These are phyloP conservation scores for Hofmannophila pseudospretella DNA, from an alignment of 2,888 invertebrate species.

Conservation along the genomic window DNA sequence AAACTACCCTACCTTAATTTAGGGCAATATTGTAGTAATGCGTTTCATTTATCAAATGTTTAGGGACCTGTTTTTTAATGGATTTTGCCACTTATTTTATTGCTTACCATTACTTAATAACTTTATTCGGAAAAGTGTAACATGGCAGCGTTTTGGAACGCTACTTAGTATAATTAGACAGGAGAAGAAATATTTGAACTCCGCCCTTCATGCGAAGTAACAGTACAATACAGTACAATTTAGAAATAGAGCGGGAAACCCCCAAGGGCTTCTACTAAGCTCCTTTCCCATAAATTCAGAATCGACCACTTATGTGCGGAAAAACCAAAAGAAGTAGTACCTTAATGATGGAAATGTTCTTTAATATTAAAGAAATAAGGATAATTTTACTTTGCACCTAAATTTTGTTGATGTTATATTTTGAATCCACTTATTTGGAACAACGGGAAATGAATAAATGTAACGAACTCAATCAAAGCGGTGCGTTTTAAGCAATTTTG, in stretches of 20 bases:
- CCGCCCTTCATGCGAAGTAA: conserved; percentile 35
- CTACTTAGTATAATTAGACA: conserved; percentile 43
- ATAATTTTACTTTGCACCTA: conserved; percentile 16
- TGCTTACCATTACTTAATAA: conserved; percentile 56
- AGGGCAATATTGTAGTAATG: conserved; percentile 49
- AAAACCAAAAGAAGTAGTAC: conserved; percentile 30
- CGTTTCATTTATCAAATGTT: conserved; percentile 59
- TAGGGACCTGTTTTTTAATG: conserved; percentile 38
- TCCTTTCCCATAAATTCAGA: conserved; percentile 55
- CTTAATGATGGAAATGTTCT: conserved; percentile 23
- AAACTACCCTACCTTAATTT: conserved; percentile 56
- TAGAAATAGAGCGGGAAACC: conserved; percentile 51
- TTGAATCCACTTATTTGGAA: conserved; percentile 30
- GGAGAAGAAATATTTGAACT: conserved; percentile 38
- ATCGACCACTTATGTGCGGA: conserved; percentile 51
- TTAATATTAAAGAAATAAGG: conserved; percentile 22
- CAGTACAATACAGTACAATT: conserved; percentile 49
- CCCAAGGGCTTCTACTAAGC: conserved; percentile 49
- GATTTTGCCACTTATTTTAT: conserved; percentile 52
- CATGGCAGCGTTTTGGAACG: conserved; percentile 15
- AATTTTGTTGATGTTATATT: conserved; percentile 15
- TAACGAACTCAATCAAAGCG: conserved; percentile 41
- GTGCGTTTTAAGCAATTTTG: conserved; percentile 27
- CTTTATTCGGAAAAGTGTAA: conserved; percentile 34
- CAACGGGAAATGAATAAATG: conserved; percentile 45